Conservation (phyloP, 2,888 invertebrate genomes). For the Dendrolimus pini region DNA sequence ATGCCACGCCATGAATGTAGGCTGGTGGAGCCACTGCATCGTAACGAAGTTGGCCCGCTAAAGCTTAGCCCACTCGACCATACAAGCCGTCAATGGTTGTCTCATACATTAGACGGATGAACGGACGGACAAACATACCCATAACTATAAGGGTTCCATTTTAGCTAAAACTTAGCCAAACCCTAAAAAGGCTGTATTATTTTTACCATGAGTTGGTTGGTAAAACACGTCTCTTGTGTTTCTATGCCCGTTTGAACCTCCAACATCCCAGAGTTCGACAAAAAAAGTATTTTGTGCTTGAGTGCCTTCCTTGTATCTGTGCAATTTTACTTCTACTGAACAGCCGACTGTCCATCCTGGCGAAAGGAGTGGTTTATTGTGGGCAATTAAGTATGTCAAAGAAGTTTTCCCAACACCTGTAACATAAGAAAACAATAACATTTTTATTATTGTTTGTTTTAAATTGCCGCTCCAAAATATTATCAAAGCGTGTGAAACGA, state of each 20-base stretch:
- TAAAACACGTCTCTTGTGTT: slow-evolving; percentile 97
- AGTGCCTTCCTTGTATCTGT: slow-evolving; percentile 96
- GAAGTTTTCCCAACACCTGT: slow-evolving; percentile 98
- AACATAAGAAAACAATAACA: slow-evolving; percentile 15
- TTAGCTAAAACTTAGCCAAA: too few relatives aligned
- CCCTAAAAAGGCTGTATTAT: neutral
- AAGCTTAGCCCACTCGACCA: too few relatives aligned
- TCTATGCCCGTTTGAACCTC: slow-evolving; percentile 94
- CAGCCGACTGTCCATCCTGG: slow-evolving; percentile 98
- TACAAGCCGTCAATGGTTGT: too few relatives aligned
- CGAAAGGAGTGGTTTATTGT: slow-evolving; percentile 88
- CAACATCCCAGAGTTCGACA: slow-evolving; percentile 98
- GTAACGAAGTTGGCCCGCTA: too few relatives aligned
- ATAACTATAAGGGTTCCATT: too few relatives aligned
- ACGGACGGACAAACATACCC: too few relatives aligned
- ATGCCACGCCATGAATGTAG: too few relatives aligned
- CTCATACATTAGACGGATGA: too few relatives aligned
- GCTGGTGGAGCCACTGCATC: too few relatives aligned
- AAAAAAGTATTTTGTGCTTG: slow-evolving; percentile 93
- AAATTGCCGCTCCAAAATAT: too few relatives aligned
- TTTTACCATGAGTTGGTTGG: slow-evolving; percentile 90
- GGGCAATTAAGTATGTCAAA: slow-evolving; percentile 92
- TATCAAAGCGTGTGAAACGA: too few relatives aligned
- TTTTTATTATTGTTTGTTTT: too few relatives aligned
- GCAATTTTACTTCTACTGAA: slow-evolving; percentile 95